Evolutionary conservation across 1,140 invertebrate genomes (phyloP).

Genomic region (Megalopta genalis): DNA sequence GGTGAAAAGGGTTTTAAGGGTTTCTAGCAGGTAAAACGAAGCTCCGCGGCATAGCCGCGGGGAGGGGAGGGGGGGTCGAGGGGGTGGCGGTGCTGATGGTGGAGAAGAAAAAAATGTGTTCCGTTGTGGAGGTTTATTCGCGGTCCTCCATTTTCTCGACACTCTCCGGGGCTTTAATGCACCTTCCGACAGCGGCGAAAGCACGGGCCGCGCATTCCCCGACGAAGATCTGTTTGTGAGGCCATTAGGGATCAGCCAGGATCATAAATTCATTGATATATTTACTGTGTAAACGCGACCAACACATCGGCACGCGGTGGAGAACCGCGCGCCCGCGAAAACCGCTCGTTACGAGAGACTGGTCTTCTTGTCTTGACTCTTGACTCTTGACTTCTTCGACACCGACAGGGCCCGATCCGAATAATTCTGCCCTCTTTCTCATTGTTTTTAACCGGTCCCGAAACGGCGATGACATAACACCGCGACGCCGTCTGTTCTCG

Average conservation of each 20-base stretch:
- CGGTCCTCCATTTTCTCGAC: constrained; percentile 43
- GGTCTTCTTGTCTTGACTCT: too few species aligned
- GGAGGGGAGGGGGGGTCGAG: background rate
- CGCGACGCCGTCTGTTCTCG: background rate
- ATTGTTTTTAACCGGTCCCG: constrained; percentile 19
- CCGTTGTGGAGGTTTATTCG: constrained; percentile 32
- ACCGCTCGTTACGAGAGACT: constrained; percentile 19
- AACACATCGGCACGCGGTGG: constrained; percentile 30
- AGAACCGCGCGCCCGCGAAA: too few species aligned
- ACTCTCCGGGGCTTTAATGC: constrained; percentile 35
- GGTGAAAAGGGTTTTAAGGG: background rate
- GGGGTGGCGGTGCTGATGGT: background rate
- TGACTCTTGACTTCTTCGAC: constrained; percentile 2
- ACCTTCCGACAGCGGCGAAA: constrained; percentile 38
- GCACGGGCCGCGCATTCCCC: constrained; percentile 64
- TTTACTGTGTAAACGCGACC: constrained; percentile 76
- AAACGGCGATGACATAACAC: constrained; percentile 5
- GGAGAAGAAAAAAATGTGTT: constrained; percentile 12
- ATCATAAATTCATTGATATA: constrained; percentile 75
- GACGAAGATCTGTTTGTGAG: constrained; percentile 76
- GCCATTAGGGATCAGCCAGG: constrained; percentile 74
- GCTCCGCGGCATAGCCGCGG: background rate
- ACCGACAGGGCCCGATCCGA: constrained; percentile 30
- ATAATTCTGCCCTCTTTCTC: constrained; percentile 19
- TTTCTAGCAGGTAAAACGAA: constrained; percentile 3